Base-by-base conservation (phyloP, 2,797 vertebrate species). In the Tolypeutes matacus region DNA sequence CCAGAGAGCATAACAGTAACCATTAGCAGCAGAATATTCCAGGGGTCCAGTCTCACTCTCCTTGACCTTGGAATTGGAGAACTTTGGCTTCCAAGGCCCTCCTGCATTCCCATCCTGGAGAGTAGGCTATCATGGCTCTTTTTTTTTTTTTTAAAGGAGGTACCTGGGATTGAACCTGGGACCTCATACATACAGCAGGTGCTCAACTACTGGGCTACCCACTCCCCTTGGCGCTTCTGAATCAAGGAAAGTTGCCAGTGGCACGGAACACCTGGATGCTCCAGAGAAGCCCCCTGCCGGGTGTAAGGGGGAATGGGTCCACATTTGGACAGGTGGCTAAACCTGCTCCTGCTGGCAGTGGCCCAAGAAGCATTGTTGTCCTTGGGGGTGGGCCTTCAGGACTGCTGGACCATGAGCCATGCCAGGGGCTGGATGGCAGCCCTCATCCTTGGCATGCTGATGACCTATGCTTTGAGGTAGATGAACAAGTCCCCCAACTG, bases 311-410 rank as follows among this genome's bases (percentile, higher is more conserved):
- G 46, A 39, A 70, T 0, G 76, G 70, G 60, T 2, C 3, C 18
- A 51, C 17, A 29, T 58, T 11, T 31, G 72, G 18, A 65, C 5
- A 56, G 85, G 93, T 42, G 27, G 31, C 62, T 51, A 36, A 29
- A 70, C n/a, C 67, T 49, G 77, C 36, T 88, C 85, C 56, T 67
- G 39, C 23, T 53, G 56, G 81, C 67, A 92, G 58, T n/a, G 77
- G 56, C 72, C 56, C 85, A 90, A 14, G n/a, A 23, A 87, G 64
- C 14, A 15, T 4, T 73, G 70, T 49, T 76, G 58, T 49, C 65
- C 70, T 81, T n/a, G 51, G 34, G 34, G 42, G 49, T 21, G 64
- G 49, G 56, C 83, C 64, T 89, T 95, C 39, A 36, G 46, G 78
- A 72, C 69, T 8, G n/a, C 69, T 10, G 23, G 53, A 58, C 49